phyloP scores from a whole-genome alignment of 1,140 invertebrate species.

The Caenorhabditis briggsae region DNA sequence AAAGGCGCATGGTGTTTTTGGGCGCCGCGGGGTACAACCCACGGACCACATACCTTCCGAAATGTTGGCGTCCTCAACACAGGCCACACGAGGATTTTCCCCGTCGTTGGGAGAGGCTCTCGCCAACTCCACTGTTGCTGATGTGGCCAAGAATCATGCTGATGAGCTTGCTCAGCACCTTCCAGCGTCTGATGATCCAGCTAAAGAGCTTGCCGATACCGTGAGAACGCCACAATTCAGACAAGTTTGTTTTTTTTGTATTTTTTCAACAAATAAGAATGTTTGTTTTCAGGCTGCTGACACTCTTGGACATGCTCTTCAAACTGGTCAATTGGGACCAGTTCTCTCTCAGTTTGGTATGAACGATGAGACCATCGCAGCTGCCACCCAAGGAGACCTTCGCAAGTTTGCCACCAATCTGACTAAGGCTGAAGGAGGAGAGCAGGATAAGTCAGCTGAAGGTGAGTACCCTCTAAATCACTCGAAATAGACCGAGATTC shows the following conservation, averaged over 20 bases:
- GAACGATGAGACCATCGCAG: conserved; percentile 11
- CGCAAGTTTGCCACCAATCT: conserved; percentile 50
- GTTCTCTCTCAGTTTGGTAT: conserved; percentile 66
- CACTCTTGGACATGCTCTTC: conserved; percentile 66
- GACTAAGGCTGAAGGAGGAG: conserved; percentile 56
- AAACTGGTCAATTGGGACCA: conserved; percentile 68
- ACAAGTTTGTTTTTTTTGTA: too few species aligned
- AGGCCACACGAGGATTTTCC: too few species aligned
- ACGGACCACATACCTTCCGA: too few species aligned
- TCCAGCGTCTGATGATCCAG: conserved; percentile 1
- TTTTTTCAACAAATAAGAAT: too few species aligned
- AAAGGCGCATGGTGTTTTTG: too few species aligned
- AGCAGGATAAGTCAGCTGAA: neutral
- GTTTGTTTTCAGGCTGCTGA: conserved; percentile 44
- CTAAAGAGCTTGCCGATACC: conserved; percentile 4
- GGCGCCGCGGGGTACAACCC: too few species aligned
- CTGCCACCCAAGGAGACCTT: conserved; percentile 62
- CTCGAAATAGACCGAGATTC: neutral
- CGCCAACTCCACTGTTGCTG: neutral
- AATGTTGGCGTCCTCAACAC: too few species aligned
- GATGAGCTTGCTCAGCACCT: neutral
- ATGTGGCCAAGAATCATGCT: conserved; percentile 1
- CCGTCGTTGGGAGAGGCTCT: neutral
- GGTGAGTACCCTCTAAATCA: neutral
- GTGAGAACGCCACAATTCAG: conserved; percentile 42